Percentiles rank a stretch among this genome's conserved stretches.
These are phyloP conservation scores for Yponomeuta malinellus DNA, from an alignment of 2,888 invertebrate genomes.

Conservation along the genomic window DNA sequence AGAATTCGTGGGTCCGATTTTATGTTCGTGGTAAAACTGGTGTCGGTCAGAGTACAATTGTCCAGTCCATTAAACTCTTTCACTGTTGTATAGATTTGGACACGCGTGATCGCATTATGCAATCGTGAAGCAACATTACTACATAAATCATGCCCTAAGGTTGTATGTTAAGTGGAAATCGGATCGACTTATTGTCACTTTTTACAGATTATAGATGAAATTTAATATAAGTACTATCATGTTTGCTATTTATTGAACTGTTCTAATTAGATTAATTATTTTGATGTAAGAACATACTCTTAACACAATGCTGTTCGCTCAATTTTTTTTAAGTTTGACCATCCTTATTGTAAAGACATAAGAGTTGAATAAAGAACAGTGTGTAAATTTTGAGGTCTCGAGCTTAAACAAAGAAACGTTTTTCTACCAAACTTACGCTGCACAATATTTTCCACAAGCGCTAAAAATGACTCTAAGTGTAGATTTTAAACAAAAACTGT, in stretches of 20 bases:
- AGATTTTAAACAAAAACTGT: too few species aligned
- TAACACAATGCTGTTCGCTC: too few species aligned
- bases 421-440: not conserved
- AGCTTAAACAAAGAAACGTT: not conserved
- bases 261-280: too few species aligned
- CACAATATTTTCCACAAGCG: constrained; percentile 29
- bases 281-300: too few species aligned
- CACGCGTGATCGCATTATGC: constrained; percentile 60
- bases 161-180: not conserved
- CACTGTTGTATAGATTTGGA: constrained; percentile 61
- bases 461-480: not conserved
- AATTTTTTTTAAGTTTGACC: too few species aligned
- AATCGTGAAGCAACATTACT: constrained; percentile 39
- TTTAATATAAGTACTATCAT: too few species aligned
- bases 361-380: not conserved
- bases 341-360: too few species aligned
- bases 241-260: too few species aligned
- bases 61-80: constrained; percentile 70
- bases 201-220: not conserved
- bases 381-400: not conserved
- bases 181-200: not conserved
- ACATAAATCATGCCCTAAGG: constrained; percentile 4
- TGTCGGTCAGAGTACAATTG: constrained; percentile 43
- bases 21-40: constrained; percentile 19
- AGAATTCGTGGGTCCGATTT: not conserved